These are phyloP conservation scores for Echinometra lucunter DNA, from an alignment of 53 echinoderm and acorn worm species.

Conservation along the genomic window DNA sequence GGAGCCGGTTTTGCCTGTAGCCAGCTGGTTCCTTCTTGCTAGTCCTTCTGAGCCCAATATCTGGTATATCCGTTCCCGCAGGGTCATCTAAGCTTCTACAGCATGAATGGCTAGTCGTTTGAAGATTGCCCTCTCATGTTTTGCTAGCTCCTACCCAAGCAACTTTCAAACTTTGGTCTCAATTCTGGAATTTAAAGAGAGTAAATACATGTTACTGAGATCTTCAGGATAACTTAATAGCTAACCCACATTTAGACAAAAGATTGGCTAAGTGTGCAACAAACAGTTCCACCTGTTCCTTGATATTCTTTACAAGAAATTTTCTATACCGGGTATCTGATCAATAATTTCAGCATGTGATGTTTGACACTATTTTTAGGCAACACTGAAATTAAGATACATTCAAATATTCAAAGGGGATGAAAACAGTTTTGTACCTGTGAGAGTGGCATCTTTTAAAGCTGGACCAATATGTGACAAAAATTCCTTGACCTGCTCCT, in stretches of 20 bases:
- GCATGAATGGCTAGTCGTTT: conserved; percentile 59
- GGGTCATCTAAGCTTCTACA: conserved; percentile 65
- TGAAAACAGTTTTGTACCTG: conserved; percentile 35
- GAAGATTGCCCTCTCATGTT: conserved; percentile 53
- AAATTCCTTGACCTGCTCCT: conserved; percentile 63
- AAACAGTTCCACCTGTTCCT: no score
- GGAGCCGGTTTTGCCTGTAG: conserved; percentile 32
- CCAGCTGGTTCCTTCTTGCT: conserved; percentile 65
- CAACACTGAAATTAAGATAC: background rate
- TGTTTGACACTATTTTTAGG: no score
- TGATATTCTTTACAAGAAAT: no score
- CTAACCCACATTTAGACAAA: background rate
- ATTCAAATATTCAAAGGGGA: background rate
- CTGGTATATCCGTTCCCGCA: conserved; percentile 42
- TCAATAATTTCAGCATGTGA: no score
- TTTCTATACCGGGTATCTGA: no score
- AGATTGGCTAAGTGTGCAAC: no score
- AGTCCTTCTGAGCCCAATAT: conserved; percentile 61
- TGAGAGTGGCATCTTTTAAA: conserved; percentile 62
- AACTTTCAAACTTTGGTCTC: conserved; percentile 65
- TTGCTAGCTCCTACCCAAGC: conserved; percentile 51
- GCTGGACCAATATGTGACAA: conserved; percentile 38
- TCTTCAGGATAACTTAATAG: background rate
- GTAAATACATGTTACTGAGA: background rate
- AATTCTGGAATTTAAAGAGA: conserved; percentile 28